phyloP scores from a whole-genome alignment of 2,888 invertebrate species.

The Sclerodermus sp. region DNA sequence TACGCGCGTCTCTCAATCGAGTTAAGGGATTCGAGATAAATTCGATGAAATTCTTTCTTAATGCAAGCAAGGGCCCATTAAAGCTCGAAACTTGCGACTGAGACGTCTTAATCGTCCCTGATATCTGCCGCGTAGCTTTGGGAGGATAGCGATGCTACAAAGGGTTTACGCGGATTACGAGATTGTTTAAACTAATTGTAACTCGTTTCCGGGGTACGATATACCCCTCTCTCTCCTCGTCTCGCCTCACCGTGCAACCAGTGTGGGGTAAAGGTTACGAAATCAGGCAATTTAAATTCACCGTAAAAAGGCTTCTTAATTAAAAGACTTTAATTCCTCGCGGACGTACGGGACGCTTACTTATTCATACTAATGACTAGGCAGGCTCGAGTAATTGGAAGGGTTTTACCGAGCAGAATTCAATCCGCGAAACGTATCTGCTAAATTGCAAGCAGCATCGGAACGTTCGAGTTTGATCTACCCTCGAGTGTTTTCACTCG shows the following conservation, averaged over 20 bases:
- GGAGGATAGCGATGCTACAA: no score
- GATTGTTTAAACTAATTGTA: constrained; percentile 34
- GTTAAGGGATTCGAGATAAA: no score
- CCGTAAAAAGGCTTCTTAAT: constrained; percentile 50
- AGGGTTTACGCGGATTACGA: constrained; percentile 8
- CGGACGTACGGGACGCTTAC: constrained; percentile 33
- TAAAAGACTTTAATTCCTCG: constrained; percentile 50
- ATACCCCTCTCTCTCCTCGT: background rate
- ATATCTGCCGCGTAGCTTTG: no score
- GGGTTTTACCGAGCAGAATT: constrained; percentile 19
- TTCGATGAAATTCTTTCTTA: no score
- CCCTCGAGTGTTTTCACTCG: background rate
- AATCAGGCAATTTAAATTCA: constrained; percentile 54
- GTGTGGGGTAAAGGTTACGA: constrained; percentile 11
- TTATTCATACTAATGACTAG: constrained; percentile 51
- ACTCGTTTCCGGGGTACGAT: constrained; percentile 5
- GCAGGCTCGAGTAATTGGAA: constrained; percentile 36
- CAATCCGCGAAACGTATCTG: constrained; percentile 15
- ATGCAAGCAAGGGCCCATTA: no score
- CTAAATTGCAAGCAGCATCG: background rate
- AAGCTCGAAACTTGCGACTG: no score
- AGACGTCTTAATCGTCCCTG: no score
- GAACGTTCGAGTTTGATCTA: background rate
- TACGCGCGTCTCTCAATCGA: no score
- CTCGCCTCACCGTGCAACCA: background rate